Percentiles rank a stretch among this genome's conserved stretches.
These are phyloP conservation scores for Ectropis grisescens DNA, from an alignment of 1,140 invertebrate genomes.

Conservation along the genomic window DNA sequence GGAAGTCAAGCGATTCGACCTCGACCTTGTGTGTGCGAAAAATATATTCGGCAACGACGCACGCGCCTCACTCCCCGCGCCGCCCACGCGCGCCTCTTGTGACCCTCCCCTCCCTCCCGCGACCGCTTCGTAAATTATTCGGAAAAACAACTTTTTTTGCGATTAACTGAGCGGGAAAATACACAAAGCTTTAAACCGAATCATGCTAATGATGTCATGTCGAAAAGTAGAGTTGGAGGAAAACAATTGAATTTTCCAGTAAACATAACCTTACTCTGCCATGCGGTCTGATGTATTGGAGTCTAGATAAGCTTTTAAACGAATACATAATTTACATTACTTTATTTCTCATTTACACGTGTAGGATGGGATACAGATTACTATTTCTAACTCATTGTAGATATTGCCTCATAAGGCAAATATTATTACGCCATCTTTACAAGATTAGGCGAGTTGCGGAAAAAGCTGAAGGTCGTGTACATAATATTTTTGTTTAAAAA, in stretches of 20 bases:
- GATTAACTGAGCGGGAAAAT: too few species aligned
- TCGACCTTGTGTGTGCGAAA: slow-evolving; percentile 61
- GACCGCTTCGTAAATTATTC: too few species aligned
- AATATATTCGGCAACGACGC: slow-evolving; percentile 45
- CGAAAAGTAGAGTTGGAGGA: slow-evolving; percentile 1
- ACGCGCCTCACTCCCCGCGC: slow-evolving; percentile 17
- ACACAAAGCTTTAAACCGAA: too few species aligned
- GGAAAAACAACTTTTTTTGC: too few species aligned
- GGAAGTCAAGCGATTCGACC: slow-evolving; percentile 61
- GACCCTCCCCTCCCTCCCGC: slow-evolving; percentile 2
- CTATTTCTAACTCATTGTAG: too few species aligned
- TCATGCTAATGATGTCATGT: background rate
- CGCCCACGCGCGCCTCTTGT: slow-evolving; percentile 2
- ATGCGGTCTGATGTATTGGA: too few species aligned
- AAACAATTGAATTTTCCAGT: slow-evolving; percentile 1
- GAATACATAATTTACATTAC: too few species aligned
- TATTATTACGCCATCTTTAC: slow-evolving; percentile 8
- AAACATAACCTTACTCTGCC: too few species aligned
- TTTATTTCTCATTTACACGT: too few species aligned
- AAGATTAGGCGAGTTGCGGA: slow-evolving; percentile 25
- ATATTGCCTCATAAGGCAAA: too few species aligned
- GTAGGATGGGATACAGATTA: too few species aligned
- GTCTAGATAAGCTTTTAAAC: too few species aligned
- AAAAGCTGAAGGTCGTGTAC: slow-evolving; percentile 28
- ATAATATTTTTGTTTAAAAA: slow-evolving; percentile 12